Percentiles rank a stretch among this genome's conserved stretches.
Conservation (phyloP, 1,140 invertebrate genomes). For the Monochamus saltuarius region DNA sequence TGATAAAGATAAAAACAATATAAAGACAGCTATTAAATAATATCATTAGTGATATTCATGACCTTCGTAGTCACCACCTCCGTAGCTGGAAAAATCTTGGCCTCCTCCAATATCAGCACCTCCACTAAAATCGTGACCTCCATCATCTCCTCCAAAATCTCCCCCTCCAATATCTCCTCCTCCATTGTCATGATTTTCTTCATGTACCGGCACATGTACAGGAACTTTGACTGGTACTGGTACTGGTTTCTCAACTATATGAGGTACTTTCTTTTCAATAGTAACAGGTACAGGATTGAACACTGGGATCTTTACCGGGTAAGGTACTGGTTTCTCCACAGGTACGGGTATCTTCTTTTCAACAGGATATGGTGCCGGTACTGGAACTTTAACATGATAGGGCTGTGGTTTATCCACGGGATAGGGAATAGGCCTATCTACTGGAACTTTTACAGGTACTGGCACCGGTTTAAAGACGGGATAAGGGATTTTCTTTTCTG, state of each 20-base stretch:
- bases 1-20: conserved; percentile 52
- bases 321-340: conserved; percentile 66
- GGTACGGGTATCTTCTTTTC: conserved; percentile 59
- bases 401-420: conserved; percentile 64
- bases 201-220: conserved; percentile 60
- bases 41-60: conserved; percentile 48
- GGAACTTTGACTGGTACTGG: conserved; percentile 68
- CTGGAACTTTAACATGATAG: conserved; percentile 61
- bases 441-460: conserved; percentile 53
- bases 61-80: conserved; percentile 12
- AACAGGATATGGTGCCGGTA: conserved; percentile 59
- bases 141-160: conserved; percentile 31
- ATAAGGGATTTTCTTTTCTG: conserved; percentile 52
- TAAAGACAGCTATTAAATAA: conserved; percentile 53
- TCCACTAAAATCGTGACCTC: conserved; percentile 39
- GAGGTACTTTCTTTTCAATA: conserved; percentile 67
- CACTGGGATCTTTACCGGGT: conserved; percentile 64
- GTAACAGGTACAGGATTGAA: conserved; percentile 65
- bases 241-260: conserved; percentile 56
- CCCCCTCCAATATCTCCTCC: conserved; percentile 40
- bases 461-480: conserved; percentile 57
- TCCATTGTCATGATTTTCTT: conserved; percentile 47
- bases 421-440: conserved; percentile 63
- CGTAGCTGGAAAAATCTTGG: neutral
- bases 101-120: conserved; percentile 33